These are phyloP conservation scores for Hippopotamus amphibius DNA, from an alignment of 2,113 vertebrate genomes.

Conservation along the genomic window DNA sequence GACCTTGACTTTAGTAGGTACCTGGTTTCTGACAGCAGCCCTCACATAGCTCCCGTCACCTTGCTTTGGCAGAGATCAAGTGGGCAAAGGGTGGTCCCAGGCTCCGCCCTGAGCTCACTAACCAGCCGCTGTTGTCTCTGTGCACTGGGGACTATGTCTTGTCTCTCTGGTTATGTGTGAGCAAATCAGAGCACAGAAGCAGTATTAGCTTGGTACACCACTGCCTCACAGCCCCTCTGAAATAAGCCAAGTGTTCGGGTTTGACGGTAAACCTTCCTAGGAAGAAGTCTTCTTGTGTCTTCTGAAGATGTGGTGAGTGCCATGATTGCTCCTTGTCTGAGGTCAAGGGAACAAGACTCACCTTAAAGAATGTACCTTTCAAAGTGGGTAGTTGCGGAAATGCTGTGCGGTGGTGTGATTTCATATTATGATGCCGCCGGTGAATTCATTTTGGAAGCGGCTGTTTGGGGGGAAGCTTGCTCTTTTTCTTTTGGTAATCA, in stretches of 20 bases:
- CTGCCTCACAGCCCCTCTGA: not conserved
- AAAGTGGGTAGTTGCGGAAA: not conserved
- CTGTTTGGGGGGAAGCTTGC: not conserved
- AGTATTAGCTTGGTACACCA: too few relatives aligned
- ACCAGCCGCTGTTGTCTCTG: rapidly evolving
- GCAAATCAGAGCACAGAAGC: not conserved
- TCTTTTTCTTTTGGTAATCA: constrained; percentile 61
- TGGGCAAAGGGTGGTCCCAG: not conserved
- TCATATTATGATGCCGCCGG: constrained; percentile 17
- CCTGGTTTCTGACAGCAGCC: not conserved
- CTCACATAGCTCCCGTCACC: not conserved
- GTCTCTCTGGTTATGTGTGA: too few relatives aligned
- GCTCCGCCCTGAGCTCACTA: not conserved
- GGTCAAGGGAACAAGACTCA: not conserved
- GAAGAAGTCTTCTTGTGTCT: not conserved
- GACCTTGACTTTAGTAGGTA: not conserved
- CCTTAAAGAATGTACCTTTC: not conserved
- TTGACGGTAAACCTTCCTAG: not conserved
- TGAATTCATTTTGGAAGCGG: constrained; percentile 52
- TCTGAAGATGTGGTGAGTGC: not conserved
- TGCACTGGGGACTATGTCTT: not conserved
- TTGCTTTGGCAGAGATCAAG: not conserved
- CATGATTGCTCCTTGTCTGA: not conserved
- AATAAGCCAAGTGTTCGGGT: not conserved
- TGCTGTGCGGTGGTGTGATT: not conserved